phyloP scores from a whole-genome alignment of 2,797 vertebrate species.

The Sebastes aleutianus region DNA sequence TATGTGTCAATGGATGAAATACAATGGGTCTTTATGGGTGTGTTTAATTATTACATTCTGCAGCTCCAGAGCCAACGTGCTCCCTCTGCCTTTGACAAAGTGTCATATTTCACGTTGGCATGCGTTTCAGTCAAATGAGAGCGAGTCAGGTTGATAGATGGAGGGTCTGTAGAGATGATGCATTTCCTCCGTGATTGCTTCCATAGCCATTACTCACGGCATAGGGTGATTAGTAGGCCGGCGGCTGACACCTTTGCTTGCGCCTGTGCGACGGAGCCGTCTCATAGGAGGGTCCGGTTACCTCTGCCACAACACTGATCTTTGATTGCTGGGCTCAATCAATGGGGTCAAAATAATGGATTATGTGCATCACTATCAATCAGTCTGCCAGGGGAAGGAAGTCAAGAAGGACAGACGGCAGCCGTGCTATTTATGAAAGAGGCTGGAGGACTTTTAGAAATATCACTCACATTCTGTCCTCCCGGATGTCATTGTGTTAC shows the following conservation, averaged over 20 bases:
- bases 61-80: conserved; percentile 36
- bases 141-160: conserved; percentile 72
- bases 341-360: conserved; percentile 67
- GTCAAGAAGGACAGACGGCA: conserved; percentile 38
- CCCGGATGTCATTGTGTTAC: conserved; percentile 47
- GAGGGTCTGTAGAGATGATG: conserved; percentile 73
- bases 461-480: conserved; percentile 46
- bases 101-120: conserved; percentile 73
- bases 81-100: conserved; percentile 66
- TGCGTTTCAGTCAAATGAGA: conserved; percentile 78
- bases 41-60: conserved; percentile 73
- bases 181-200: conserved; percentile 77
- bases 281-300: conserved; percentile 64
- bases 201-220: conserved; percentile 75
- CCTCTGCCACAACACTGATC: conserved; percentile 55
- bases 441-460: conserved; percentile 38
- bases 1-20: conserved; percentile 63
- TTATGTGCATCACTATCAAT: conserved; percentile 63
- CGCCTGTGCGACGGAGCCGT: conserved; percentile 43
- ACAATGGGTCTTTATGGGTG: conserved; percentile 59
- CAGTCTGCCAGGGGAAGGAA: conserved; percentile 25
- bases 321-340: conserved; percentile 65
- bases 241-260: conserved; percentile 62
- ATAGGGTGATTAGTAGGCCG: conserved; percentile 71
- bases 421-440: conserved; percentile 47